Conservation (phyloP, 2,888 invertebrate species). For the Dryocosmus kuriphilus region DNA sequence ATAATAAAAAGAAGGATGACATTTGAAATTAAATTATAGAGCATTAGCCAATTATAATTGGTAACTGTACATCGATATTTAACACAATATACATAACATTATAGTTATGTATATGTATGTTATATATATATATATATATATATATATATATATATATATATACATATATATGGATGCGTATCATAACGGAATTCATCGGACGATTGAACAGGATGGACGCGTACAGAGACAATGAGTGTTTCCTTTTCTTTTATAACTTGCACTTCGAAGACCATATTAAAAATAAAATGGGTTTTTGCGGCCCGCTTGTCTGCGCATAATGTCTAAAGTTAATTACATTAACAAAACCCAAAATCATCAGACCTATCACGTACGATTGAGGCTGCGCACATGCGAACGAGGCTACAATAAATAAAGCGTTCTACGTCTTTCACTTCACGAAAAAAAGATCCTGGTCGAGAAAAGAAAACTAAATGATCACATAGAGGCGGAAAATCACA, state of each 20-base stretch:
- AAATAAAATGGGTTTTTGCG: constrained; percentile 44
- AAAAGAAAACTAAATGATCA: constrained; percentile 16
- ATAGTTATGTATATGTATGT: constrained; percentile 59
- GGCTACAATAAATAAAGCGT: constrained; percentile 60
- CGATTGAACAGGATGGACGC: constrained; percentile 73
- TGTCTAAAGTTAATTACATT: neutral
- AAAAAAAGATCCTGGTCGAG: neutral
- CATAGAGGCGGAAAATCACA: constrained; percentile 18
- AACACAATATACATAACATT: constrained; percentile 75
- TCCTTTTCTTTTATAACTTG: constrained; percentile 45
- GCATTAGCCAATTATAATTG: constrained; percentile 73
- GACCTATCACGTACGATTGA: constrained; percentile 63
- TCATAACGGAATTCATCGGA: constrained; percentile 72
- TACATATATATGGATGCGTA: no score
- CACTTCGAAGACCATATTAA: constrained; percentile 2
- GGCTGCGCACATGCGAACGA: constrained; percentile 51
- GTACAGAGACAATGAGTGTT: constrained; percentile 68
- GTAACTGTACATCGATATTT: constrained; percentile 76
- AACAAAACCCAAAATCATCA: constrained; percentile 66
- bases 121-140: constrained; percentile 48
- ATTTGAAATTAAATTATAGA: constrained; percentile 54
- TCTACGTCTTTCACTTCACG: constrained; percentile 52
- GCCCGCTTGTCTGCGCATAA: constrained; percentile 48
- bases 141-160: constrained; percentile 35
- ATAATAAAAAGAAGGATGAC: constrained; percentile 34